Conservation (phyloP, 2,888 invertebrate species). For the Barypeithes pellucidus region DNA sequence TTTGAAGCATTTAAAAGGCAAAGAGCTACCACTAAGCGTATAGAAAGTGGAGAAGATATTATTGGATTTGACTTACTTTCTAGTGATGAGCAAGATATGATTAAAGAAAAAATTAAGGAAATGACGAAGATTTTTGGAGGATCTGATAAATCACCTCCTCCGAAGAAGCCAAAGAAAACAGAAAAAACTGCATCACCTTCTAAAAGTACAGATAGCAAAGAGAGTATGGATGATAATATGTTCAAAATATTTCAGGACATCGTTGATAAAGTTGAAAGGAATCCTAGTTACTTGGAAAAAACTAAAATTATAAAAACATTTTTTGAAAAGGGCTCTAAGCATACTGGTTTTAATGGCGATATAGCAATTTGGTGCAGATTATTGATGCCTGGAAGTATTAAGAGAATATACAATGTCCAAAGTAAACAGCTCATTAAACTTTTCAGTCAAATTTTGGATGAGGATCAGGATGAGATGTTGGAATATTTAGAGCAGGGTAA, state of each 20-base stretch:
- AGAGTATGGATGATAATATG: slow-evolving; percentile 74
- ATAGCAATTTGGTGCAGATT: slow-evolving; percentile 86
- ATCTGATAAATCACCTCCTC: slow-evolving; percentile 53
- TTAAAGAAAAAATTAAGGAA: slow-evolving; percentile 78
- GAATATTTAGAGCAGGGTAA: slow-evolving; percentile 85
- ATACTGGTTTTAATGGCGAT: slow-evolving; percentile 83
- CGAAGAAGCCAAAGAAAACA: slow-evolving; percentile 60
- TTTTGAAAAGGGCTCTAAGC: slow-evolving; percentile 76
- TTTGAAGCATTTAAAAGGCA: slow-evolving; percentile 87
- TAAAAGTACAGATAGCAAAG: slow-evolving; percentile 36
- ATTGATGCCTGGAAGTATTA: slow-evolving; percentile 86
- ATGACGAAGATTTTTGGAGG: slow-evolving; percentile 73
- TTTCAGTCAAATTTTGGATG: slow-evolving; percentile 85
- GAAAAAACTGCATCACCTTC: slow-evolving; percentile 17
- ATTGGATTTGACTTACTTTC: slow-evolving; percentile 82
- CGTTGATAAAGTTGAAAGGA: slow-evolving; percentile 84
- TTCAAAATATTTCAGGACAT: slow-evolving; percentile 85
- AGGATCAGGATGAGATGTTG: slow-evolving; percentile 86
- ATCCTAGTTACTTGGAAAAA: slow-evolving; percentile 87
- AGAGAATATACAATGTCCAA: slow-evolving; percentile 92
- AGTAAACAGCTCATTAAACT: slow-evolving; percentile 93
- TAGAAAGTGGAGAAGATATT: slow-evolving; percentile 84
- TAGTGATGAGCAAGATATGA: slow-evolving; percentile 78
- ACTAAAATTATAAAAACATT: slow-evolving; percentile 81
- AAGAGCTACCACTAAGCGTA: slow-evolving; percentile 85